Percentiles rank a stretch among this genome's conserved stretches.
Conservation (phyloP, 2,888 invertebrate genomes). For the Dicyrtoma fusca region DNA sequence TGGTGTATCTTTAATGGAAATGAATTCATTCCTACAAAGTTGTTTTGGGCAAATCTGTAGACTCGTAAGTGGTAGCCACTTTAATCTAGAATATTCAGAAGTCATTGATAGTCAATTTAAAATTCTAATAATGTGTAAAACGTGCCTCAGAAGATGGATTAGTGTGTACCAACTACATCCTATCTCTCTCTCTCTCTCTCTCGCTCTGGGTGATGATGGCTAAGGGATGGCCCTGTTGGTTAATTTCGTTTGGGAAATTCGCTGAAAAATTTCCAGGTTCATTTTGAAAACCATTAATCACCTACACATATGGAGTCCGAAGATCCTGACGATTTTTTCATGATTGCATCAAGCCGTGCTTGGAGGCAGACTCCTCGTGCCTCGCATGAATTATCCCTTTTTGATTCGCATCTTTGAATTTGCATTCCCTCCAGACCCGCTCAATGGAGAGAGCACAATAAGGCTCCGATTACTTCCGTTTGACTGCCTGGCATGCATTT, state of each 20-base stretch:
- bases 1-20: no score
- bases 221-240: conserved; percentile 20
- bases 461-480: no score
- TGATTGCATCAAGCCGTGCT: conserved; percentile 9
- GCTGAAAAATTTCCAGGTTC: conserved; percentile 51
- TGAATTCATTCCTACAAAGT: no score
- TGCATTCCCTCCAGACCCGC: conserved; percentile 15
- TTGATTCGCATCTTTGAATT: conserved; percentile 24
- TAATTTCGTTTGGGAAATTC: conserved; percentile 42
- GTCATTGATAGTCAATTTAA: no score
- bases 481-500: no score
- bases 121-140: no score
- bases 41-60: no score
- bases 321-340: conserved; percentile 31
- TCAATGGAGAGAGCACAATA: conserved; percentile 6
- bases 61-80: no score
- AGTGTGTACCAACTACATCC: not conserved
- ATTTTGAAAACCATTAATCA: conserved; percentile 55
- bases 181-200: conserved; percentile 2
- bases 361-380: not conserved
- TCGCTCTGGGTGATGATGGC: no score
- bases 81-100: no score
- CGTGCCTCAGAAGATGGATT: no score
- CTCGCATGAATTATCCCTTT: conserved; percentile 31
- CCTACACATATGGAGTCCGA: conserved; percentile 35